Percentiles rank a stretch among this genome's conserved stretches.
These are phyloP conservation scores for Panagrolaimus sp. DNA, from an alignment of 1,140 invertebrate genomes.

Conservation along the genomic window DNA sequence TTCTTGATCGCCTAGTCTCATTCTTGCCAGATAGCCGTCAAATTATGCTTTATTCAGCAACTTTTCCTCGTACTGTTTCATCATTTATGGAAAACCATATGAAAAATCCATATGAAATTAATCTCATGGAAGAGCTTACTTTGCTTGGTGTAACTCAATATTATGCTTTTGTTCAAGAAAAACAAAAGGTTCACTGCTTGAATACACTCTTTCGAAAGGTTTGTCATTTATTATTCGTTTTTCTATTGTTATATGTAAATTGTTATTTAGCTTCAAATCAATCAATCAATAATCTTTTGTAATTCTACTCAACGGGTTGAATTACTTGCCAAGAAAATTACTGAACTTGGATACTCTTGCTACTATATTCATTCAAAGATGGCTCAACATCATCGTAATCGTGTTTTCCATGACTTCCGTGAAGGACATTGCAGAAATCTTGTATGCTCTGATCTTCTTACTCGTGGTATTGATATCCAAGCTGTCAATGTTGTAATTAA, in stretches of 20 bases:
- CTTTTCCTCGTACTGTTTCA: constrained; percentile 97
- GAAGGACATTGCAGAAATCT: constrained; percentile 92
- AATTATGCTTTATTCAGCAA: constrained; percentile 96
- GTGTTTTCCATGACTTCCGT: constrained; percentile 98
- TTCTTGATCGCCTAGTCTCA: constrained; percentile 70
- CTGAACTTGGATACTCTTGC: constrained; percentile 96
- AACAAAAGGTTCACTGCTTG: constrained; percentile 98
- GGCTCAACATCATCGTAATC: constrained; percentile 83
- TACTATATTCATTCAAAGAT: constrained; percentile 99
- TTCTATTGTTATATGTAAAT: too few species aligned
- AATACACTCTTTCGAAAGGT: constrained; percentile 99
- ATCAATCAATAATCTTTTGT: constrained; percentile 99
- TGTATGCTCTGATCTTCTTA: constrained; percentile 89
- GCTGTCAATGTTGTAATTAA: constrained; percentile 99
- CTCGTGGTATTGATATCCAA: constrained; percentile 98
- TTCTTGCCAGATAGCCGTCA: constrained; percentile 88
- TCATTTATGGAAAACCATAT: constrained; percentile 97
- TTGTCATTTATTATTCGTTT: too few species aligned
- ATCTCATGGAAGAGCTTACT: constrained; percentile 98
- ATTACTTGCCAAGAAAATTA: constrained; percentile 93
- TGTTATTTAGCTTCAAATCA: constrained; percentile 98
- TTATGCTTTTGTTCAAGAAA: constrained; percentile 99
- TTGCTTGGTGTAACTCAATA: constrained; percentile 99
- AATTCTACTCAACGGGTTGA: constrained; percentile 99
- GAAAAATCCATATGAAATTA: constrained; percentile 94